Evolutionary conservation across 2,797 vertebrate species (phyloP).

Genomic region (Enteromius afrohamiltoni): DNA sequence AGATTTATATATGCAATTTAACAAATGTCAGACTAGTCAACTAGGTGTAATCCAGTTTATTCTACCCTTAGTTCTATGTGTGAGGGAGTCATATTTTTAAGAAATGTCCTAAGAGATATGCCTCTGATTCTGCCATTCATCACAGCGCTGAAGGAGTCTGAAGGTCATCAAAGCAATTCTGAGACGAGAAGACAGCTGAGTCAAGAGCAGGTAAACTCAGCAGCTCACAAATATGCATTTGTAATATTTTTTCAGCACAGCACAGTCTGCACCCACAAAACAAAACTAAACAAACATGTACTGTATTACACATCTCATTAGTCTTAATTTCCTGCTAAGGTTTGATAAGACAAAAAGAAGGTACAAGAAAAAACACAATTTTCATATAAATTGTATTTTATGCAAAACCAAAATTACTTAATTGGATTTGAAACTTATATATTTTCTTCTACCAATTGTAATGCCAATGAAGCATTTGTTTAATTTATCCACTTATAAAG

Average conservation of each 20-base stretch:
- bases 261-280: background rate
- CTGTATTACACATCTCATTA: background rate
- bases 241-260: background rate
- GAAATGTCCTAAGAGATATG: background rate
- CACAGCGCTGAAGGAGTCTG: background rate
- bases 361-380: background rate
- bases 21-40: background rate
- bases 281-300: background rate
- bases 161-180: background rate
- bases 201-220: slow-evolving; percentile 32
- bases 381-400: background rate
- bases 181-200: background rate
- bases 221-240: background rate
- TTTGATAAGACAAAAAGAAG: background rate
- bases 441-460: background rate
- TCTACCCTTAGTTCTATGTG: background rate
- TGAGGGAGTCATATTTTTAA: background rate
- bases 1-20: background rate
- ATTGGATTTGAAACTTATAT: background rate
- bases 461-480: background rate
- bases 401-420: background rate
- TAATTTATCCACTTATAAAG: background rate
- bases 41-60: background rate
- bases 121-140: background rate
- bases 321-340: background rate